Evolutionary conservation across 2,888 invertebrate species (phyloP).

Genomic region (Lithophane socia): DNA sequence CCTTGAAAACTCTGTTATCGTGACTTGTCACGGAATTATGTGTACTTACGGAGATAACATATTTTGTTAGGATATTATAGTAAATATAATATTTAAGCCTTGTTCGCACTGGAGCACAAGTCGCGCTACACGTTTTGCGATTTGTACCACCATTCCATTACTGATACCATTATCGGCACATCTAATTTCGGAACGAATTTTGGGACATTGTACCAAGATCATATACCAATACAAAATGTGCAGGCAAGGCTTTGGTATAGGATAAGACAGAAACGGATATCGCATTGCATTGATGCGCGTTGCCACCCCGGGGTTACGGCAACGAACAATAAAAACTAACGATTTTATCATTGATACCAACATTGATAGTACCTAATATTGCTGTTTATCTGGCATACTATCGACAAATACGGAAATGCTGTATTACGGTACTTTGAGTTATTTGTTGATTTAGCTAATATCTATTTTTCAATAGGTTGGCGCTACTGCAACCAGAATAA

Average conservation of each 20-base stretch:
- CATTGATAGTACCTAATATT: background rate
- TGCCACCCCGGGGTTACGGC: background rate
- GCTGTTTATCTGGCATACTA: conserved; percentile 5
- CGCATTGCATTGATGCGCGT: background rate
- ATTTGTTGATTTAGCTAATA: conserved; percentile 44
- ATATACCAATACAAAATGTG: background rate
- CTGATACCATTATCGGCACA: background rate
- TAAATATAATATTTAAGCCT: conserved; percentile 53
- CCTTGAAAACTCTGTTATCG: conserved; percentile 84
- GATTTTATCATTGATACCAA: background rate
- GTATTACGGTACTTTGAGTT: conserved; percentile 22
- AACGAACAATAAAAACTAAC: background rate
- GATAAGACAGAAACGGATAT: background rate
- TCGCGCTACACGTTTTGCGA: conserved; percentile 5
- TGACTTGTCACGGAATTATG: conserved; percentile 85
- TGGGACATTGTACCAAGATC: background rate
- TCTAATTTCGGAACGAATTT: background rate
- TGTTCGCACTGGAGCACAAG: conserved; percentile 1
- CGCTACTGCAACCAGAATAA: conserved; percentile 41
- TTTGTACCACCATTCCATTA: background rate
- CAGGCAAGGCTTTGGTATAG: background rate
- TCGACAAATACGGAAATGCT: conserved; percentile 1
- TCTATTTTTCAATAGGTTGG: conserved; percentile 40
- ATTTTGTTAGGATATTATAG: conserved; percentile 76
- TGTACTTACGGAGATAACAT: conserved; percentile 81